Evolutionary conservation across 2,888 invertebrate genomes (phyloP).

Genomic region (Tachina fera): DNA sequence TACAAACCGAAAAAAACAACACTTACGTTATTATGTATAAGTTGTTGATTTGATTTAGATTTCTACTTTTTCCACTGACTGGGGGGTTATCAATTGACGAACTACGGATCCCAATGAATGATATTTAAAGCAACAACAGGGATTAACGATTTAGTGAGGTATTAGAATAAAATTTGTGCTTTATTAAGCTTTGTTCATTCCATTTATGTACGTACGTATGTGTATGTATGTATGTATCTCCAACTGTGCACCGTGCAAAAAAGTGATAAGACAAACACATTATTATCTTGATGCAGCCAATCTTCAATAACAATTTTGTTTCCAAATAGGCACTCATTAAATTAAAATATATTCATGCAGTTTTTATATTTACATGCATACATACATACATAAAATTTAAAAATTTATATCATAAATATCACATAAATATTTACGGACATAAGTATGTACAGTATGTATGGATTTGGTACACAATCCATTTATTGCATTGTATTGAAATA

Average conservation of each 20-base stretch:
- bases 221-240: not conserved
- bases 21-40: constrained; percentile 33
- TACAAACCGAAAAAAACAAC: not conserved
- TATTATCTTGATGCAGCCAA: constrained; percentile 15
- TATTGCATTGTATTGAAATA: too few species aligned
- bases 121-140: not conserved
- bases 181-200: constrained; percentile 30
- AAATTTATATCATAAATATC: too few species aligned
- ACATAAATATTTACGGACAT: too few species aligned
- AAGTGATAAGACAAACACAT: constrained; percentile 52
- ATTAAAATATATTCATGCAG: not conserved
- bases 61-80: constrained; percentile 61
- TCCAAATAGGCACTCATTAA: not conserved
- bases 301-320: constrained; percentile 37
- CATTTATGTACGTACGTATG: not conserved
- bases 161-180: constrained; percentile 22
- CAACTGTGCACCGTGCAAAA: constrained; percentile 37
- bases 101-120: constrained; percentile 36
- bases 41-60: constrained; percentile 31
- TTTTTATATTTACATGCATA: not conserved
- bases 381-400: too few species aligned
- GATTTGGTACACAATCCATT: too few species aligned
- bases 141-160: constrained; percentile 29
- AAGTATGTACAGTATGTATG: too few species aligned
- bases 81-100: constrained; percentile 68